Base-by-base conservation (phyloP, 1,140 invertebrate species). In the Cephus cinctus region DNA sequence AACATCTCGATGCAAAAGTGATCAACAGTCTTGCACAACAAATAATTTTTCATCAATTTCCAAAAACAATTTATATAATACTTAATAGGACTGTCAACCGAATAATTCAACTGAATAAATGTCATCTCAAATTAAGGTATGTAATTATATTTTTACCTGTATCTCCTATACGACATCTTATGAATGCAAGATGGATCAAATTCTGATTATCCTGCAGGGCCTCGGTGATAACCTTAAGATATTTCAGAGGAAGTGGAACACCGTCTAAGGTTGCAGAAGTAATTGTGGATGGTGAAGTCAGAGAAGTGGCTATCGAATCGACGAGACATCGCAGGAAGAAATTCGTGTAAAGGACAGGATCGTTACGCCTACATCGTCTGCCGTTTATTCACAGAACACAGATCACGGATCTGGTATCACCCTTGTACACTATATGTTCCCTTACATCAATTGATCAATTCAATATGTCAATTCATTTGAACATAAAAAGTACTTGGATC, bases 291-390 rank as follows among this genome's bases (percentile, higher is more conserved):
- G 57, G 58, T 2, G 50, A 43, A 35, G 40, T 52, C 25, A 42
- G 2, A 23, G 30, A 63, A 19, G 46, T 36, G 4, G 55, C 57
- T 3, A 64, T n/a, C 3, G 60, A 43, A n/a, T 60, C 52, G 8
- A 58, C 43, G 14, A 64, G 49, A 11, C 50, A 60, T 5, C 55
- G 60, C 31, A 64, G 34, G 12, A 63, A 36, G 45, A 47, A 56
- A 46, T 58, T 58, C 11, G 60, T 62, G 20, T 55, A 63, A 0
- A 63, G 20, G 8, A 57, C 25, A n/a, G 61, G 60, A 9, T 18
- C 35, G 9, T 2, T 38, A 9, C 16, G 9, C 9, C 35, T 11
- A 38, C 11, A 16, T 16, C 35, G 35, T 38, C 9, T 43, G 30
- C 4, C 11, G 11, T 46, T 5, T 25, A 11, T 39, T 31, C 18